Evolutionary conservation across 2,797 vertebrate genomes (phyloP).

Genomic region (Amblyopsis hoosieri): DNA sequence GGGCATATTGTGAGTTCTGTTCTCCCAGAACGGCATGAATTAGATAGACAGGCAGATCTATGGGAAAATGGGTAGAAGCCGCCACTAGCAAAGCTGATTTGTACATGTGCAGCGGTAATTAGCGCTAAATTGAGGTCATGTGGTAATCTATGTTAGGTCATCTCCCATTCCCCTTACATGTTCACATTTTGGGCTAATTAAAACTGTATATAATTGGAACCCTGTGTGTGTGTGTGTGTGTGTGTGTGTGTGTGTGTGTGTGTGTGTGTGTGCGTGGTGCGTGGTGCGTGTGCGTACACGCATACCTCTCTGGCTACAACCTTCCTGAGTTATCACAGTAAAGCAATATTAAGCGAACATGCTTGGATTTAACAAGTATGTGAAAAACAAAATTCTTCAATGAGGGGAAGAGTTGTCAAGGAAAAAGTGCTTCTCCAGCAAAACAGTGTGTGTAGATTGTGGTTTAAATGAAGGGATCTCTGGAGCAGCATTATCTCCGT

Average conservation of each 20-base stretch:
- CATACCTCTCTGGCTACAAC: constrained; percentile 31
- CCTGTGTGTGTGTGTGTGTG: constrained; percentile 8
- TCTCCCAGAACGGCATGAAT: constrained; percentile 9
- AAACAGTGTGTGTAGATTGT: constrained; percentile 49
- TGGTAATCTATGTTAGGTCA: constrained; percentile 78
- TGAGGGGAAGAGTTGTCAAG: constrained; percentile 20
- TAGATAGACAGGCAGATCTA: neutral
- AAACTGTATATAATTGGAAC: constrained; percentile 76
- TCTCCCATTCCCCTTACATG: constrained; percentile 77
- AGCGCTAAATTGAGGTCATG: constrained; percentile 76
- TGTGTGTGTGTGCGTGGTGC: constrained; percentile 3
- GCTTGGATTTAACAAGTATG: constrained; percentile 60
- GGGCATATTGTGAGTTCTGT: constrained; percentile 3
- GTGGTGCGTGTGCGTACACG: constrained; percentile 9
- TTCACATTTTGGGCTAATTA: constrained; percentile 78
- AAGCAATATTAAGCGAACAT: constrained; percentile 60
- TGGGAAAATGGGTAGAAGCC: constrained; percentile 27
- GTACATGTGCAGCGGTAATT: constrained; percentile 70
- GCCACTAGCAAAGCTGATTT: constrained; percentile 30
- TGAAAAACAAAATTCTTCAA: constrained; percentile 41
- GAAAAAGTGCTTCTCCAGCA: constrained; percentile 52
- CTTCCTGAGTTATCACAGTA: constrained; percentile 40
- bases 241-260: constrained; percentile 5
- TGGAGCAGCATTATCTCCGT: constrained; percentile 40
- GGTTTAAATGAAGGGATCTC: constrained; percentile 53